Evolutionary conservation across 2,797 vertebrate species (phyloP).

Genomic region (Apogon hyalosoma): DNA sequence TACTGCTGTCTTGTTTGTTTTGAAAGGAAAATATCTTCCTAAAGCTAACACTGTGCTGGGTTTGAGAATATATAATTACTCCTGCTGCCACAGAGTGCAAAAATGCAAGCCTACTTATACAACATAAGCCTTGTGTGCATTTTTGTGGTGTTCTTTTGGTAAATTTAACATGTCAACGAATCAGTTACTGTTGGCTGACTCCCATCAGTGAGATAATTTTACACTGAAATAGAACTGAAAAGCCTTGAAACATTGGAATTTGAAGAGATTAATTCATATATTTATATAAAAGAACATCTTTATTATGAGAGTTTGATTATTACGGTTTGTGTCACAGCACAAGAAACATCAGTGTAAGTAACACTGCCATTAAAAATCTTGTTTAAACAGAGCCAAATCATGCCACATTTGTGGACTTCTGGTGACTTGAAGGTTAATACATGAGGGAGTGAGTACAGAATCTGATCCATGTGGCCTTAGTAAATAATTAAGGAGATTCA

Average conservation of each 20-base stretch:
- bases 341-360: neutral
- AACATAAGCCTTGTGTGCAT: constrained; percentile 6
- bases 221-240: constrained; percentile 16
- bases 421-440: constrained; percentile 15
- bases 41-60: neutral
- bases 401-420: neutral
- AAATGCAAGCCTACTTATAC: constrained; percentile 11
- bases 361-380: neutral
- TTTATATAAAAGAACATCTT: constrained; percentile 2
- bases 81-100: neutral
- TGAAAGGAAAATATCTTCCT: neutral
- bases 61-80: neutral
- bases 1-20: neutral
- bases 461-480: constrained; percentile 49
- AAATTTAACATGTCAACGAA: constrained; percentile 27
- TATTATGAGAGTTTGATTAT: constrained; percentile 1
- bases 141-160: constrained; percentile 16
- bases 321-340: neutral
- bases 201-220: constrained; percentile 7
- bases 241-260: constrained; percentile 8
- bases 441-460: constrained; percentile 32
- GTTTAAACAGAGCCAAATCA: constrained; percentile 2
- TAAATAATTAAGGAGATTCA: constrained; percentile 67
- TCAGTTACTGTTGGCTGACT: neutral
- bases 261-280: constrained; percentile 12